phyloP scores from a whole-genome alignment of 2,113 vertebrate species.

The Tichodroma muraria region DNA sequence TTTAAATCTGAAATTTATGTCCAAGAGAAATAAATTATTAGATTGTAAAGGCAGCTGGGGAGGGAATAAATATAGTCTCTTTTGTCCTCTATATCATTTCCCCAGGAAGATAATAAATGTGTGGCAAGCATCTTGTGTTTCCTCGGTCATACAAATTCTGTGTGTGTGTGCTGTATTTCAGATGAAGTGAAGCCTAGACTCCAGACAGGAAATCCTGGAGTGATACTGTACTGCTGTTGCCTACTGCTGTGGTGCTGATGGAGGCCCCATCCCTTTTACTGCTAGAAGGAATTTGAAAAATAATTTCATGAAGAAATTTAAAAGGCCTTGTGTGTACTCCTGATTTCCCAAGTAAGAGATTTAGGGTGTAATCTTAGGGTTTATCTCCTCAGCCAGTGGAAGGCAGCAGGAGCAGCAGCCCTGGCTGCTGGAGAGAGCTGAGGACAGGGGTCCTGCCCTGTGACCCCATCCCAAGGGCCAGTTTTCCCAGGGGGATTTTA shows the following conservation, averaged over 20 bases:
- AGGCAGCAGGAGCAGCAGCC: neutral
- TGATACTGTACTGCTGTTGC: neutral
- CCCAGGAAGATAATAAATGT: conserved; percentile 47
- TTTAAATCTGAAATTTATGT: conserved; percentile 60
- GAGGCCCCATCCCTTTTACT: neutral
- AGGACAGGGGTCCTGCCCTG: neutral
- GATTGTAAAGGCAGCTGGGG: conserved; percentile 42
- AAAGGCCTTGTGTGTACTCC: neutral
- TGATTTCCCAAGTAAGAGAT: neutral
- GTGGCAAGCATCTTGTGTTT: conserved; percentile 22
- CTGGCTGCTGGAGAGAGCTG: neutral
- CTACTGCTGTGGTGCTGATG: neutral
- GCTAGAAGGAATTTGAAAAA: neutral
- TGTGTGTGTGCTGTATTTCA: neutral
- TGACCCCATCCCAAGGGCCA: neutral
- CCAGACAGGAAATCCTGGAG: conserved; percentile 33
- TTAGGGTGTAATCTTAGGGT: neutral
- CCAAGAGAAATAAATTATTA: conserved; percentile 50
- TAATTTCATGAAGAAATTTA: neutral
- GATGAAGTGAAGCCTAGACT: neutral
- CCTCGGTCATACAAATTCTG: neutral
- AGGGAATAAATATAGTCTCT: conserved; percentile 43
- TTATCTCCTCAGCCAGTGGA: neutral
- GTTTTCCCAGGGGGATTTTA: neutral
- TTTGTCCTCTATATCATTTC: conserved; percentile 55